Conservation (phyloP, 2,888 invertebrate species). For the Nasonia oneida region DNA sequence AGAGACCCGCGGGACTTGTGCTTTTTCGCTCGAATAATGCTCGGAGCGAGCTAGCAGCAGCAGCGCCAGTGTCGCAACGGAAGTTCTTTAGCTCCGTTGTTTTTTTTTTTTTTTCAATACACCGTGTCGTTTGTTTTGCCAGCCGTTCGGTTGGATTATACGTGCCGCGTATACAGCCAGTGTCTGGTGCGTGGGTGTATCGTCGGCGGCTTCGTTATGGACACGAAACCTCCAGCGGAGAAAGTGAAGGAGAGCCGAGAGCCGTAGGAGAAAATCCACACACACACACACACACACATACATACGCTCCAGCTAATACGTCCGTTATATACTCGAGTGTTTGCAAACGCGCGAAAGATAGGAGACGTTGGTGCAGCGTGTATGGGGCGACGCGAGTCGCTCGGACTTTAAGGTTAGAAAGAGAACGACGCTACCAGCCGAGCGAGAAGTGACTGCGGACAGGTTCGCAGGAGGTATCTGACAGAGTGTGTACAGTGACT, state of each 20-base stretch:
- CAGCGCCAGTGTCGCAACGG: conserved; percentile 42
- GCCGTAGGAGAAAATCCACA: conserved; percentile 29
- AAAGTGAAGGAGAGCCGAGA: conserved; percentile 38
- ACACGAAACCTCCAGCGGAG: conserved; percentile 41
- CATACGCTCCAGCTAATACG: background rate
- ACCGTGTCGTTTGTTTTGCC: background rate
- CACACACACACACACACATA: too few species aligned
- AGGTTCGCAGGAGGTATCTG: background rate
- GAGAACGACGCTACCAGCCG: background rate
- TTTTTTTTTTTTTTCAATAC: background rate
- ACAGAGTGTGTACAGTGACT: background rate
- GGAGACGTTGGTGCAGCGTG: background rate
- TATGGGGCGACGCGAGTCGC: background rate
- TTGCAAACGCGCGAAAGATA: background rate
- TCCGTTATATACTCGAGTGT: background rate
- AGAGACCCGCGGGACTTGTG: conserved; percentile 29
- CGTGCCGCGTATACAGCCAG: background rate
- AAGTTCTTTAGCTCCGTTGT: conserved; percentile 2
- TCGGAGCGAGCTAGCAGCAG: background rate
- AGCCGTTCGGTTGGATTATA: background rate
- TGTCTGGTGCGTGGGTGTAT: background rate
- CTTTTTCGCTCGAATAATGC: conserved; percentile 25
- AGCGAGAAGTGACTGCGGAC: background rate
- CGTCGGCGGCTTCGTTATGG: background rate
- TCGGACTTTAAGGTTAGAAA: background rate